These are phyloP conservation scores for Eupsilia transversa DNA, from an alignment of 2,888 invertebrate genomes.

Conservation along the genomic window DNA sequence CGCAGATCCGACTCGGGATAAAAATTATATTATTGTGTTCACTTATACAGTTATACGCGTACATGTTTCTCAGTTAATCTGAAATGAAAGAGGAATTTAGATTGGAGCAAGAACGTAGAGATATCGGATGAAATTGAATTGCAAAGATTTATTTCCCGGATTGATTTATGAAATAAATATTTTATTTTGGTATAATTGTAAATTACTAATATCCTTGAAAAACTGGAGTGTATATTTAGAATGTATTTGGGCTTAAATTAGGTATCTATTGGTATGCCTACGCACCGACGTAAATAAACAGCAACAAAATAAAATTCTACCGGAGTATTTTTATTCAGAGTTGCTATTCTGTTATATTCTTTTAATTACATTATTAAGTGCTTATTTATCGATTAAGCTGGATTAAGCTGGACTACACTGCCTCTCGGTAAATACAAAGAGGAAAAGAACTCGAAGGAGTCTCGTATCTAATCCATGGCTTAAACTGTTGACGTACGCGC, in stretches of 20 bases:
- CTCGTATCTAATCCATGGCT: conserved; percentile 61
- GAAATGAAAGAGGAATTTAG: conserved; percentile 33
- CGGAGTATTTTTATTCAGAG: too few species aligned
- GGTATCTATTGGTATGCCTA: neutral
- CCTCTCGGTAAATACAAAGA: conserved; percentile 61
- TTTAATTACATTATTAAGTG: conserved; percentile 59
- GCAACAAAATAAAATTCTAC: neutral
- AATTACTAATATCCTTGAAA: neutral
- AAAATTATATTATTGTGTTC: conserved; percentile 83
- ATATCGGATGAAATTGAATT: conserved; percentile 38
- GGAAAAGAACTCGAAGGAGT: conserved; percentile 56
- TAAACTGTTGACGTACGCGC: conserved; percentile 60
- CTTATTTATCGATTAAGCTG: conserved; percentile 54
- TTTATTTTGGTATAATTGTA: neutral
- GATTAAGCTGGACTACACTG: conserved; percentile 62
- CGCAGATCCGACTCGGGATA: conserved; percentile 78
- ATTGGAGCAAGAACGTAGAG: conserved; percentile 7
- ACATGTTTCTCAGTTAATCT: conserved; percentile 55
- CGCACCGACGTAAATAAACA: neutral
- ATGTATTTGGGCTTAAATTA: neutral
- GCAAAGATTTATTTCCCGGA: conserved; percentile 5
- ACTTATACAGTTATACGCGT: conserved; percentile 60
- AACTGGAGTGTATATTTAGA: neutral
- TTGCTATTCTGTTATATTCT: conserved; percentile 27
- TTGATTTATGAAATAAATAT: conserved; percentile 9